These are phyloP conservation scores for Stegophylla sp. DNA, from an alignment of 2,888 invertebrate species.

Conservation along the genomic window DNA sequence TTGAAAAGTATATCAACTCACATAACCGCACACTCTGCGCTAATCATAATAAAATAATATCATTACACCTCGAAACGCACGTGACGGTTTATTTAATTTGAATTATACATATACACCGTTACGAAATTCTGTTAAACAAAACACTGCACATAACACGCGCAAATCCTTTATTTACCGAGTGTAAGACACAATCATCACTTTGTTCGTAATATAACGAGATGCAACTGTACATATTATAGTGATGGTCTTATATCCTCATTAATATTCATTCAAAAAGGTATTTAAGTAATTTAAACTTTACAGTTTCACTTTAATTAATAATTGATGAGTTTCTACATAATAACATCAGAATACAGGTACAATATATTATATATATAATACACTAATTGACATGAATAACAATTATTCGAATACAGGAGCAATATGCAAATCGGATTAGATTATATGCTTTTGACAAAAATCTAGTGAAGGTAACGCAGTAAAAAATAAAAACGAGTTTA, in stretches of 20 bases:
- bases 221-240: too few species aligned
- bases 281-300: constrained; percentile 12
- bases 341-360: too few species aligned
- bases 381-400: too few species aligned
- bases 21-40: not conserved
- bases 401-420: too few species aligned
- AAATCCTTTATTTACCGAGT: constrained; percentile 13
- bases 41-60: constrained; percentile 35
- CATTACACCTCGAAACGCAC: constrained; percentile 17
- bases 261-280: constrained; percentile 22
- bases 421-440: too few species aligned
- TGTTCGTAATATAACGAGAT: not conserved
- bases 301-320: not conserved
- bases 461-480: too few species aligned
- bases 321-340: not conserved
- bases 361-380: too few species aligned
- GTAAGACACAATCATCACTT: not conserved
- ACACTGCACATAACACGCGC: not conserved
- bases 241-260: constrained; percentile 1
- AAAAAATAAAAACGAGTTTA: too few species aligned
- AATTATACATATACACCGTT: not conserved
- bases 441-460: too few species aligned
- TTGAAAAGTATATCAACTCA: constrained; percentile 3
- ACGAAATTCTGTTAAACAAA: constrained; percentile 32
- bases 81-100: constrained; percentile 33